A percentile compares a stretch with the other conserved stretches of the same genome.
Evolutionary conservation across 1,140 invertebrate genomes (phyloP).

Genomic region (Trichoplusia ni): DNA sequence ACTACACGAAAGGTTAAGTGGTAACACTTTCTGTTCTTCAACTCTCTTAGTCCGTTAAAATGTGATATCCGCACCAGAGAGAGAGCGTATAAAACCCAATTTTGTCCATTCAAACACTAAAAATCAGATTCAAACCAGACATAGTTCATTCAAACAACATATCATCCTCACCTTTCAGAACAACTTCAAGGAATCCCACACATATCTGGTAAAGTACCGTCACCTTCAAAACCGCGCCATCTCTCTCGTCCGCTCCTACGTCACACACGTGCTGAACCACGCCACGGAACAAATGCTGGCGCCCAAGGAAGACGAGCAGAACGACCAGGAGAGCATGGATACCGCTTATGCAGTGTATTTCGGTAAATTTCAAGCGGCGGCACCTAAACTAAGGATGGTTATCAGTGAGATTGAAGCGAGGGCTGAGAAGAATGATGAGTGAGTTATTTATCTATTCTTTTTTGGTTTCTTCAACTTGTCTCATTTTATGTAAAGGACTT

Average conservation of each 20-base stretch:
- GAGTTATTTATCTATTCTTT: no score
- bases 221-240: conserved; percentile 91
- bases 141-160: background rate
- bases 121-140: no score
- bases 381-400: conserved; percentile 90
- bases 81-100: no score
- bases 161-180: conserved; percentile 59
- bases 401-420: conserved; percentile 92
- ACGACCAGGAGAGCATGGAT: conserved; percentile 82
- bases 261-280: conserved; percentile 87
- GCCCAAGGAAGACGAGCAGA: conserved; percentile 77
- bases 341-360: conserved; percentile 95
- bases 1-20: no score
- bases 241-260: conserved; percentile 89
- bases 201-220: conserved; percentile 88
- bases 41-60: no score
- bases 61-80: no score
- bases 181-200: conserved; percentile 84
- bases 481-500: no score
- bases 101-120: no score
- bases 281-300: conserved; percentile 88
- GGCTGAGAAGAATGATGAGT: conserved; percentile 86
- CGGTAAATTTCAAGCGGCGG: conserved; percentile 95
- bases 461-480: no score
- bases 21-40: no score